Evolutionary conservation across 2,113 vertebrate genomes (phyloP).

Genomic region (Hippocampus mohnikei): DNA sequence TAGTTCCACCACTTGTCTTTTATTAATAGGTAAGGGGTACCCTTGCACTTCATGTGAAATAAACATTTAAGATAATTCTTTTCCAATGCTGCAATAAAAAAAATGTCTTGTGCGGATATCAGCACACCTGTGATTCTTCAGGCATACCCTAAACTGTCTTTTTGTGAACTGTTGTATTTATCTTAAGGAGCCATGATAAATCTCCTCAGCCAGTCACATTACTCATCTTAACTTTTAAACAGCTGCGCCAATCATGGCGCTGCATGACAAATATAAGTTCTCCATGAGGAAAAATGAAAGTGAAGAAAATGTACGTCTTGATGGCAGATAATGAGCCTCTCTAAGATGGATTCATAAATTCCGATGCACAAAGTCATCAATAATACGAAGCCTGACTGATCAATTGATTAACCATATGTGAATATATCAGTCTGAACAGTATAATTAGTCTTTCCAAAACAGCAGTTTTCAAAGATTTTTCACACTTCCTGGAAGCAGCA

Average conservation of each 20-base stretch:
- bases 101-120: background rate
- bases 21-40: background rate
- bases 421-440: background rate
- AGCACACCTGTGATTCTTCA: background rate
- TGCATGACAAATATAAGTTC: constrained; percentile 14
- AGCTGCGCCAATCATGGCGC: constrained; percentile 30
- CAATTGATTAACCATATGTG: background rate
- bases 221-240: constrained; percentile 44
- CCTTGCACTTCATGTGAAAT: background rate
- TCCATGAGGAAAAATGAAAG: constrained; percentile 9
- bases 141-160: background rate
- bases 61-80: background rate
- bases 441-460: background rate
- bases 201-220: constrained; percentile 39
- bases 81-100: background rate
- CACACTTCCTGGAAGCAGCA: background rate
- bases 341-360: background rate
- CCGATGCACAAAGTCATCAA: background rate
- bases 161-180: constrained; percentile 33
- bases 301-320: constrained; percentile 8
- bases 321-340: constrained; percentile 7
- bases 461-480: background rate
- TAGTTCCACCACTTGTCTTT: background rate
- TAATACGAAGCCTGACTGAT: background rate
- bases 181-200: constrained; percentile 30